Evolutionary conservation across 1,140 invertebrate species (phyloP).

Genomic region (Conus betulinus): DNA sequence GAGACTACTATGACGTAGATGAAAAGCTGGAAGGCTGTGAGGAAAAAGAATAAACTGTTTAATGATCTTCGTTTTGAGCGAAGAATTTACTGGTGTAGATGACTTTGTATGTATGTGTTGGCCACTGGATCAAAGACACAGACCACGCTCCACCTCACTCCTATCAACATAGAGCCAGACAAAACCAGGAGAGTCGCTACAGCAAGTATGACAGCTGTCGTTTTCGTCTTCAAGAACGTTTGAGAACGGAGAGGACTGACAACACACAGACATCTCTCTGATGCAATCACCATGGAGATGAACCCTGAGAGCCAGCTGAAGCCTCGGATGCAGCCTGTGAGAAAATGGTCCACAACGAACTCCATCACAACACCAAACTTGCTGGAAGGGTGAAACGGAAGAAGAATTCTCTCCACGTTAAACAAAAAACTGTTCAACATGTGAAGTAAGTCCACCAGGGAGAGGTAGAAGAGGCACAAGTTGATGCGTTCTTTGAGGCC

Average conservation of each 20-base stretch:
- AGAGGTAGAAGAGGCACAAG: constrained; percentile 1
- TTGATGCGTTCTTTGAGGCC: constrained; percentile 14
- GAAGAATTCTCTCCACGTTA: background rate
- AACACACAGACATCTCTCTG: background rate
- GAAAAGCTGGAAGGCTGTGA: background rate
- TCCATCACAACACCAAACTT: background rate
- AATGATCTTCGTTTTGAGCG: background rate
- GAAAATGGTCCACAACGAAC: background rate
- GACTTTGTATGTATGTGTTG: background rate
- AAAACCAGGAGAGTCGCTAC: background rate
- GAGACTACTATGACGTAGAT: background rate
- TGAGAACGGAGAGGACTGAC: constrained; percentile 2
- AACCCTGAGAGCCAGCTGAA: background rate
- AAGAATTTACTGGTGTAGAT: background rate
- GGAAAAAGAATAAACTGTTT: background rate
- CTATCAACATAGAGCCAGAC: background rate
- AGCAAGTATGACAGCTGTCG: background rate
- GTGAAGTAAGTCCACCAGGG: background rate
- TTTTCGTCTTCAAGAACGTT: background rate
- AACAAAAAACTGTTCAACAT: background rate
- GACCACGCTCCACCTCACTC: background rate
- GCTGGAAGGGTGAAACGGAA: background rate
- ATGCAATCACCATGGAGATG: background rate
- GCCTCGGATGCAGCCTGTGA: background rate
- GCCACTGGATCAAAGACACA: background rate